Conservation (phyloP, 2,888 invertebrate species). For the Synergus itoensis region DNA sequence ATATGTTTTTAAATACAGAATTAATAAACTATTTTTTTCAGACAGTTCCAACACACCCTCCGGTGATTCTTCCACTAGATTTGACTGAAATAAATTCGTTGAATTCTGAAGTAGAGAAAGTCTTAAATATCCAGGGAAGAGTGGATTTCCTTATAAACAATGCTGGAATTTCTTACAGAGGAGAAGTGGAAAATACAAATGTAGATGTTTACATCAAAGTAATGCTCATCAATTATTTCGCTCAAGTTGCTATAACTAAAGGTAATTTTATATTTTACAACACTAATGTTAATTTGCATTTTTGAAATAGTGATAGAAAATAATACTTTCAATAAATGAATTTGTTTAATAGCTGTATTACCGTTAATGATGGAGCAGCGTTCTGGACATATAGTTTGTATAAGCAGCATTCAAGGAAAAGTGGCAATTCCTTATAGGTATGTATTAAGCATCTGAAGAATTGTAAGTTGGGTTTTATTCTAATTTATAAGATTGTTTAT, state of each 20-base stretch:
- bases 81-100: conserved; percentile 85
- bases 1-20: neutral
- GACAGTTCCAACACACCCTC: conserved; percentile 84
- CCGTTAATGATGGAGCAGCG: conserved; percentile 89
- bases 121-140: conserved; percentile 84
- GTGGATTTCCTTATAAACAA: conserved; percentile 96
- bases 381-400: conserved; percentile 90
- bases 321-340: conserved; percentile 23
- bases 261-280: conserved; percentile 79
- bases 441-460: conserved; percentile 18
- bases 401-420: conserved; percentile 96
- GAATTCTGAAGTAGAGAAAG: conserved; percentile 82
- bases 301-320: neutral
- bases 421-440: conserved; percentile 90
- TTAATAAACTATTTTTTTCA: conserved; percentile 66
- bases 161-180: conserved; percentile 92
- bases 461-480: neutral
- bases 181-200: conserved; percentile 86
- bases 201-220: conserved; percentile 91
- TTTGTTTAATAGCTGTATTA: conserved; percentile 85
- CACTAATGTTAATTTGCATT: neutral
- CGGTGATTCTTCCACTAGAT: conserved; percentile 87
- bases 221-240: conserved; percentile 97
- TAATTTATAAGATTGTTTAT: neutral
- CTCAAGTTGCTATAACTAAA: conserved; percentile 93